Conservation (phyloP, 2,113 vertebrate species). For the Ciconia maguari region DNA sequence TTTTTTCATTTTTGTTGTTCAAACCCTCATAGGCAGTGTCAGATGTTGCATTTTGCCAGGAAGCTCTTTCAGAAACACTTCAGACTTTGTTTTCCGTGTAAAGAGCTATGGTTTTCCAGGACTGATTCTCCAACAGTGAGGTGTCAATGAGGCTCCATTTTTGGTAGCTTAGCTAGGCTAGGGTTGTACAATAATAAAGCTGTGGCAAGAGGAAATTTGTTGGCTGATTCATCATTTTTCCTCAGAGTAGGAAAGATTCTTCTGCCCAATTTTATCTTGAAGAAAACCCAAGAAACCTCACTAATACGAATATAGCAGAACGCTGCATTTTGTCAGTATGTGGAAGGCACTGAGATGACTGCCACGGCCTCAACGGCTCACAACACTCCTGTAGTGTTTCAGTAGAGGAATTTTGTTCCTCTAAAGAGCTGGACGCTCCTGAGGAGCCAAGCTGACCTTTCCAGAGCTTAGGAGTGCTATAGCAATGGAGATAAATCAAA, state of each 20-base stretch:
- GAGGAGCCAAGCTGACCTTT: not conserved
- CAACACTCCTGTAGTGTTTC: not conserved
- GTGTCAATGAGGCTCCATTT: not conserved
- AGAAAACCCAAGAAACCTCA: not conserved
- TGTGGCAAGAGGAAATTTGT: not conserved
- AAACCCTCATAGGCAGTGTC: not conserved
- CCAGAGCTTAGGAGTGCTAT: not conserved
- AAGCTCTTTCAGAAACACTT: not conserved
- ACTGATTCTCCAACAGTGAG: not conserved
- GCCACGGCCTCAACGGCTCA: not conserved
- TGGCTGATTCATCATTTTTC: not conserved
- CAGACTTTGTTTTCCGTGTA: not conserved
- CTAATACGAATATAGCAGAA: not conserved
- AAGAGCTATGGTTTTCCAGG: not conserved
- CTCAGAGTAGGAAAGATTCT: not conserved
- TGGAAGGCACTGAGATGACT: not conserved
- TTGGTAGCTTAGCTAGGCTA: not conserved
- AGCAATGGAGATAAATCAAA: not conserved
- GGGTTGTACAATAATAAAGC: not conserved
- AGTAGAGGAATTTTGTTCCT: not conserved
- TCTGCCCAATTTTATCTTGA: not conserved
- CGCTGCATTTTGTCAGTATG: not conserved
- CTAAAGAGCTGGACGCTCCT: not conserved
- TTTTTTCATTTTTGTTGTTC: not conserved
- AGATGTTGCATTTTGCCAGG: not conserved